Evolutionary conservation across 2,888 invertebrate genomes (phyloP).

Genomic region (Petrophora chlorosata): DNA sequence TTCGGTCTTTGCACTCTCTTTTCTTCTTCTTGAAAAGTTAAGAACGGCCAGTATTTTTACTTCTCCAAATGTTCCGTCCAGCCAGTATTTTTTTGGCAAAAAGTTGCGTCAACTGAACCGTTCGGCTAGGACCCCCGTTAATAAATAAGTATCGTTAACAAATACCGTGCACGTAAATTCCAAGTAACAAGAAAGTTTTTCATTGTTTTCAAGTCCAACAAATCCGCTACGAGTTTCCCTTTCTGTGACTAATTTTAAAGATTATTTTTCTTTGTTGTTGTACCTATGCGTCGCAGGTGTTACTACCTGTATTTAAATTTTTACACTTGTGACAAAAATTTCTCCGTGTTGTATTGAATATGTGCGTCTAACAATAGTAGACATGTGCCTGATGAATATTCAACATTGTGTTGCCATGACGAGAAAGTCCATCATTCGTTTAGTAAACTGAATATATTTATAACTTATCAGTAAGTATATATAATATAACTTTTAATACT

Average conservation of each 20-base stretch:
- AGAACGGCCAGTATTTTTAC: conserved; percentile 9
- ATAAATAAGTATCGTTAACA: conserved; percentile 65
- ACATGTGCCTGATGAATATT: conserved; percentile 24
- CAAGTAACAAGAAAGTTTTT: conserved; percentile 66
- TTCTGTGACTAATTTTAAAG: conserved; percentile 67
- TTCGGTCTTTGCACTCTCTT: no score
- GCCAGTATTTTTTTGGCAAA: conserved; percentile 6
- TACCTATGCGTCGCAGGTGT: conserved; percentile 35
- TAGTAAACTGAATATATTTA: not conserved
- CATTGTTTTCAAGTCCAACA: conserved; percentile 73
- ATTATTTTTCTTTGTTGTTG: conserved; percentile 58
- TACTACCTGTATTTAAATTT: conserved; percentile 57
- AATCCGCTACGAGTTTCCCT: conserved; percentile 65
- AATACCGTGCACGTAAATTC: conserved; percentile 55
- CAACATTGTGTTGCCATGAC: conserved; percentile 10
- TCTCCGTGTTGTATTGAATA: conserved; percentile 48
- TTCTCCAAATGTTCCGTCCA: not conserved
- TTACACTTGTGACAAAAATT: conserved; percentile 61
- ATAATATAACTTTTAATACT: no score
- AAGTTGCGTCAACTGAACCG: conserved; percentile 45
- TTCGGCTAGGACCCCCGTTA: conserved; percentile 49
- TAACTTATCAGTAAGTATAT: no score
- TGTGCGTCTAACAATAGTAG: no score
- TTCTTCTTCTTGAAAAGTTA: conserved; percentile 12
- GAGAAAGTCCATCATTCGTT: conserved; percentile 12